These are phyloP conservation scores for Scrobipalpa atriplicella DNA, from an alignment of 2,888 invertebrate species.

Conservation along the genomic window DNA sequence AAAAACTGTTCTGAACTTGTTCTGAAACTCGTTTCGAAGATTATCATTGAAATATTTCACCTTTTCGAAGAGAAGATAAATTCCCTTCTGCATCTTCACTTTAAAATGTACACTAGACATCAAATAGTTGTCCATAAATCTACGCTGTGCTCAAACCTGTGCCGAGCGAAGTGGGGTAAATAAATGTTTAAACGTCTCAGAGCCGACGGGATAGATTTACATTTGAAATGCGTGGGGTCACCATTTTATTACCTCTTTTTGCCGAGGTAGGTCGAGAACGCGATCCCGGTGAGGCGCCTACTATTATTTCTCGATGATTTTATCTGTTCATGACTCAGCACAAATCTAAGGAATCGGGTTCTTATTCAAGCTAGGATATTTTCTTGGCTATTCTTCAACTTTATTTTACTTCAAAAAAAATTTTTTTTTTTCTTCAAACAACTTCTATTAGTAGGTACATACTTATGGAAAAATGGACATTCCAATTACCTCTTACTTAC, in stretches of 20 bases:
- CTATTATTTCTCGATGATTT: not conserved
- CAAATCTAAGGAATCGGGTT: no score
- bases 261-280: slow-evolving; percentile 49
- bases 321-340: not conserved
- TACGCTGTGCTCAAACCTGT: slow-evolving; percentile 37
- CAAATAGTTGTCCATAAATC: slow-evolving; percentile 39
- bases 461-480: no score
- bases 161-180: slow-evolving; percentile 52
- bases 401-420: no score
- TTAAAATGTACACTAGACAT: slow-evolving; percentile 11
- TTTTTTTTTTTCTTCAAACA: no score
- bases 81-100: slow-evolving; percentile 25
- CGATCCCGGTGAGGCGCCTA: slow-evolving; percentile 31
- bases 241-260: slow-evolving; percentile 60
- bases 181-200: slow-evolving; percentile 63
- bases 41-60: not conserved
- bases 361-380: no score
- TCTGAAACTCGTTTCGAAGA: no score
- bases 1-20: no score
- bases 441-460: no score
- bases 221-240: slow-evolving; percentile 66
- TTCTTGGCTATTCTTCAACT: no score
- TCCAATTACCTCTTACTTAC: no score
- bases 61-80: slow-evolving; percentile 33
- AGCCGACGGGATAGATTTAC: slow-evolving; percentile 59